Conservation (phyloP, 2,888 invertebrate genomes). For the Eupeodes luniger region DNA sequence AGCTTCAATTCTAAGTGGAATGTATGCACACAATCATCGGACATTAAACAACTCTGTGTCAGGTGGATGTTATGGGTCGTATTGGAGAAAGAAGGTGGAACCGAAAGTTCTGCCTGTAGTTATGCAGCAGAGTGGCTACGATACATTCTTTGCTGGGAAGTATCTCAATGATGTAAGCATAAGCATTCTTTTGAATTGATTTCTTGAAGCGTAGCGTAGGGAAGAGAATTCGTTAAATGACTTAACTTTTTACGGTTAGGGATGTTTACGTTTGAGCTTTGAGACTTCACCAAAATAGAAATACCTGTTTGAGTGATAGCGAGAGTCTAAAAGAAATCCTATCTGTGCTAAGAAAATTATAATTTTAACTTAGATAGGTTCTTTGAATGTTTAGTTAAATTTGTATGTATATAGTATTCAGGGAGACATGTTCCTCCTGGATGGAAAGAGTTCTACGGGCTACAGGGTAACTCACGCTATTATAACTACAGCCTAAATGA, state of each 20-base stretch:
- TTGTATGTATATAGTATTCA: constrained; percentile 53
- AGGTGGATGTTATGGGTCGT: constrained; percentile 90
- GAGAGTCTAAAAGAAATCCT: too few relatives aligned
- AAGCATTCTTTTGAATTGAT: constrained; percentile 45
- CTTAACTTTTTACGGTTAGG: too few relatives aligned
- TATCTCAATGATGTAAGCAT: constrained; percentile 93
- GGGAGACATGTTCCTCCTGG: constrained; percentile 90
- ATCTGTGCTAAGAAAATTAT: too few relatives aligned
- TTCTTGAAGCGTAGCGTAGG: neutral
- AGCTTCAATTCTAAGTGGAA: constrained; percentile 93
- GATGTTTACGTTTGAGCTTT: too few relatives aligned
- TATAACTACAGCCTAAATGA: constrained; percentile 94
- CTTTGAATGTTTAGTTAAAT: neutral
- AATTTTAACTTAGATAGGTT: too few relatives aligned
- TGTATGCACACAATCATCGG: constrained; percentile 92
- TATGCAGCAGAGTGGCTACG: constrained; percentile 89
- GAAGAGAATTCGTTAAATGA: too few relatives aligned
- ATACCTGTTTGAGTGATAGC: too few relatives aligned
- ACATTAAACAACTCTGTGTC: constrained; percentile 91
- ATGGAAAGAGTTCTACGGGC: constrained; percentile 94
- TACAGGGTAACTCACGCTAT: constrained; percentile 96
- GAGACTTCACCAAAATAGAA: too few relatives aligned
- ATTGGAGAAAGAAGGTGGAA: constrained; percentile 89
- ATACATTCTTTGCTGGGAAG: constrained; percentile 96
- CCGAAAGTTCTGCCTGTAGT: constrained; percentile 88